Percentiles rank a stretch among this genome's conserved stretches.
These are phyloP conservation scores for Camptogramma bilineatum DNA, from an alignment of 2,888 invertebrate genomes.

Conservation along the genomic window DNA sequence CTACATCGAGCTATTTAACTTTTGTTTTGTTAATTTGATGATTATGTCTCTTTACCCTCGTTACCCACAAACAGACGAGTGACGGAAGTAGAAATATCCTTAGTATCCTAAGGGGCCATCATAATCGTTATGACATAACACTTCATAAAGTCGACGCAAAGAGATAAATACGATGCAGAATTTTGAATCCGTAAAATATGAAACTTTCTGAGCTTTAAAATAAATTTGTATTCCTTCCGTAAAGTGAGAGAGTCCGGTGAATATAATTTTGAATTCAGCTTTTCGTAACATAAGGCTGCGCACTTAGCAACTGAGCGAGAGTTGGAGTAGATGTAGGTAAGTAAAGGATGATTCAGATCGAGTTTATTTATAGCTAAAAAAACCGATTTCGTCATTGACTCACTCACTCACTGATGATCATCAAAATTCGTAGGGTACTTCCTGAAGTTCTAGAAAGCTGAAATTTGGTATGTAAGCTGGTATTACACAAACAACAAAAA, in stretches of 20 bases:
- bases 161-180: background rate
- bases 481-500: too few species aligned
- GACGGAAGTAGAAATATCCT: background rate
- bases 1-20: background rate
- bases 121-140: background rate
- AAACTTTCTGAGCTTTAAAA: background rate
- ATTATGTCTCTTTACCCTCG: background rate
- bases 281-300: background rate
- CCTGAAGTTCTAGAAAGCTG: too few species aligned
- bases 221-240: background rate
- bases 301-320: background rate
- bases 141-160: background rate
- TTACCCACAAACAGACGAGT: background rate
- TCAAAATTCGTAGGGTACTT: too few species aligned
- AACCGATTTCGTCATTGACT: too few species aligned
- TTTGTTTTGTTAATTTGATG: background rate
- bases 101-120: background rate
- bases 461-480: too few species aligned
- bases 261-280: slow-evolving; percentile 1
- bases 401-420: too few species aligned
- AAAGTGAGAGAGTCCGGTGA: background rate
- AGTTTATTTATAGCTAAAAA: too few species aligned
- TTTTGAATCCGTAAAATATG: background rate
- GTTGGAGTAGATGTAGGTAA: background rate
- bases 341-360: background rate